Conservation (phyloP, 2,888 invertebrate genomes). For the Ennomos quercinarius region DNA sequence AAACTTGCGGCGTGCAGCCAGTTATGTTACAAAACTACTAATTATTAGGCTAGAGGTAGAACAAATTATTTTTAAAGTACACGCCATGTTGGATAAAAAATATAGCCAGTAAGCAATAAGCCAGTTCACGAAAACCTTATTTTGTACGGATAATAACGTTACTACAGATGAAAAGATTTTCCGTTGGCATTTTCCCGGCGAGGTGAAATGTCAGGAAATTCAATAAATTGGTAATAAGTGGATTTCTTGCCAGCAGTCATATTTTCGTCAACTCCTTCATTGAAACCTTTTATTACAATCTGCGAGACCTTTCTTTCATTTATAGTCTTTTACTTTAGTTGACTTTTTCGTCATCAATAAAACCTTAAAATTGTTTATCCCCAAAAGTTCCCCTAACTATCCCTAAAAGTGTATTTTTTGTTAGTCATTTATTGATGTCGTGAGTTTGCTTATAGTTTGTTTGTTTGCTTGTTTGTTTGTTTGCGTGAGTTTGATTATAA, state of each 20-base stretch:
- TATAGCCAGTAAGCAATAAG: constrained; percentile 35
- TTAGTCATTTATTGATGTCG: no score
- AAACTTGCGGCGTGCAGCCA: no score
- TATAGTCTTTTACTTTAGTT: constrained; percentile 26
- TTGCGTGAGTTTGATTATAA: no score
- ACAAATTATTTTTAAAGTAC: no score
- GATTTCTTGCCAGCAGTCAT: constrained; percentile 64
- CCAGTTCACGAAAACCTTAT: constrained; percentile 48
- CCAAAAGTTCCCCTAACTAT: no score
- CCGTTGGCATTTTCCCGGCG: constrained; percentile 50
- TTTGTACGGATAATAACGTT: constrained; percentile 57
- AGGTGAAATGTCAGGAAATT: constrained; percentile 70
- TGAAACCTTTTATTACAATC: constrained; percentile 59
- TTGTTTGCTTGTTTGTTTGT: no score
- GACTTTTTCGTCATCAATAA: constrained; percentile 4
- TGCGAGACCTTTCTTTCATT: constrained; percentile 36
- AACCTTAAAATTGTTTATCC: no score
- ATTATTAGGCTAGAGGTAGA: no score
- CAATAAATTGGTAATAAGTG: constrained; percentile 77
- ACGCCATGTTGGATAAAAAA: constrained; percentile 25
- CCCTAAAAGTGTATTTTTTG: no score
- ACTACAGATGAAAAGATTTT: constrained; percentile 58
- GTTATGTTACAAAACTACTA: no score
- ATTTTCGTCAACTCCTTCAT: constrained; percentile 62
- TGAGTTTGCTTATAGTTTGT: no score